Evolutionary conservation across 1,140 invertebrate genomes (phyloP), one percentile per base, ranked within the genome.

Genomic region (Zaprionus gabonicus): DNA sequence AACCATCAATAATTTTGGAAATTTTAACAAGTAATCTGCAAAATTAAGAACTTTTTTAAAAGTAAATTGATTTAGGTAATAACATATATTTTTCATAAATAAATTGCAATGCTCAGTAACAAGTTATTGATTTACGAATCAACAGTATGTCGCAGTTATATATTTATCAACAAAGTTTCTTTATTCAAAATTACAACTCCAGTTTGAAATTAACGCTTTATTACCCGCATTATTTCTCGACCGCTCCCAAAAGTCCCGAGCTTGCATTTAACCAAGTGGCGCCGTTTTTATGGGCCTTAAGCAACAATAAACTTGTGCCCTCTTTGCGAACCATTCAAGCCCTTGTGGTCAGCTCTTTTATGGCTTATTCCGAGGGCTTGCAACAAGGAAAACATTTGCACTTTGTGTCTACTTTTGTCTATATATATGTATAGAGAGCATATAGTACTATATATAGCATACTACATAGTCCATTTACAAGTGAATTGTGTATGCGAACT

Each of bases 301-400:
- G 28, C 66, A 57, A 63, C 31, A 75, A 58, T 70, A 63, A 63
- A 57, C 66, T 46, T 69, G 38, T 63, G 66, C 23, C n/a, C 72
- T 57, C 51, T 70, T 70, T 41, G 38, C 57, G 15, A 74, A 28
- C 66, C 58, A 58, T 51, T 46, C 56, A 62, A 34, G 59, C 51
- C 53, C 66, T 75, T 70, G 66, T 46, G 66, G 66, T 69, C 66
- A 59, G 66, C 66, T 17, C 25, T 34, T 58, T 67, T 58, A 20
- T 57, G 25, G 13, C 27, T 49, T 36, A 20, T 63, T 44, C 3
- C 27, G 28, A 17, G 23, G 10, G 28, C 27, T 10, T 67, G 64
- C 58, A 74, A 69, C 41, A 63, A 57, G 58, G 36, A 70, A 74
- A 74, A 23, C 72, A 63, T 75, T 71, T 70, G 59, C 72, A 75